Conservation (phyloP, 2,113 vertebrate genomes). For the Glaucomys volans region DNA sequence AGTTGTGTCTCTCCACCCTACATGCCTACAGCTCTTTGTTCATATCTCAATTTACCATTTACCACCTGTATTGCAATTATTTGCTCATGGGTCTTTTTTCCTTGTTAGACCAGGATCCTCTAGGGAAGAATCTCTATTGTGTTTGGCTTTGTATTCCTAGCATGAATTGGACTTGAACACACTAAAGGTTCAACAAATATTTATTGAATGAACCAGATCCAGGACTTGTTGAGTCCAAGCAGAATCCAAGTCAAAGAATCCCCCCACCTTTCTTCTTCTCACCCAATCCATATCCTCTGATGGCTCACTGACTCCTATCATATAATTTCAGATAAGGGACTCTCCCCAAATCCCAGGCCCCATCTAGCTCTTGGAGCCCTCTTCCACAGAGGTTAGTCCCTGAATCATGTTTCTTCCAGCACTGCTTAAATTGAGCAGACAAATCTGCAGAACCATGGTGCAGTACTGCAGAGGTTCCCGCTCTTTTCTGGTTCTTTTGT, state of each 20-base stretch:
- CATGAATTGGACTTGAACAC: background rate
- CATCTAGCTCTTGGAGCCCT: background rate
- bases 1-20: background rate
- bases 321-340: background rate
- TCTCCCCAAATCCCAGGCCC: background rate
- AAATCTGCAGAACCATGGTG: background rate
- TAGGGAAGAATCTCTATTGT: background rate
- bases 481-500: background rate
- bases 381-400: background rate
- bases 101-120: background rate
- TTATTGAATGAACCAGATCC: conserved; percentile 5
- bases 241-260: background rate
- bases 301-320: background rate
- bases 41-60: background rate
- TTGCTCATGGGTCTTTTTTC: conserved; percentile 30
- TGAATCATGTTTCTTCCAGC: background rate
- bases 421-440: background rate
- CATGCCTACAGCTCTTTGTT: background rate
- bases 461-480: background rate
- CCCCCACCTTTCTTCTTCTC: background rate
- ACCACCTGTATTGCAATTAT: background rate
- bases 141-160: conserved; percentile 13
- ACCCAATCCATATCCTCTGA: background rate
- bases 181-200: conserved; percentile 50
- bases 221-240: background rate